Base-by-base conservation (phyloP, 2,888 invertebrate species). In the Drosophila borealis region DNA sequence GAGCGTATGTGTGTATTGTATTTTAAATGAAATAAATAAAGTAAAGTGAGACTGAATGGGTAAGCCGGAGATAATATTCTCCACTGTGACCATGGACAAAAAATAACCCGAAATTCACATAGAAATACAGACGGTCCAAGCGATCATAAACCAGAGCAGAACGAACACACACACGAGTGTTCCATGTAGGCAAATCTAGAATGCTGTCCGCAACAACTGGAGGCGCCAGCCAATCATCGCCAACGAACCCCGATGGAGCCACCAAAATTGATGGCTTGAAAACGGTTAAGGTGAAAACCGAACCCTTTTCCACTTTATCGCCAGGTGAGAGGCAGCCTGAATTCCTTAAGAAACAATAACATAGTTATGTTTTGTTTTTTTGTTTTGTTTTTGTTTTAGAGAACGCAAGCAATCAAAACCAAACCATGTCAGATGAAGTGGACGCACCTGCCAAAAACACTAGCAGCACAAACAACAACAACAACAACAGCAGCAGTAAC, bases 161-260 rank as follows among this genome's bases (percentile, higher is more conserved):
- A 51, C 29, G 29, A 29, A 29, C 34, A 61, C 36, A 42, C 29
- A 42, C 29, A 39, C 37, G 36, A 46, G 51, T 44, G 60, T 54
- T 73, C 54, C 48, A 73, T 68, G 68, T 61, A 68, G 64, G 45
- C 42, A 39, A 48, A 21, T 45, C 59, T 54, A 72, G 69, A 78
- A 81, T 82, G 83, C 75, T 86, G 57, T 70, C 84, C 53, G 78
- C 74, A 69, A 80, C 74, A 74, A 78, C 65, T 21, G 61, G 48
- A 42, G 76, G 64, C 74, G 72, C 62, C 62, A 71, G 68, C 66
- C 82, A 82, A 51, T 48, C 80, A 51, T 48, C 80, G 33, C 62
- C 70, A 41, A 54, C 64, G 19, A 64, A 36, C 49, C 50, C 62
- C 29, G 84, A 74, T 67, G 29, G 63, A 54, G 50, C 53, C 37